Percentiles rank a stretch among this genome's conserved stretches.
These are phyloP conservation scores for Leucania comma DNA, from an alignment of 2,888 invertebrate genomes.

Conservation along the genomic window DNA sequence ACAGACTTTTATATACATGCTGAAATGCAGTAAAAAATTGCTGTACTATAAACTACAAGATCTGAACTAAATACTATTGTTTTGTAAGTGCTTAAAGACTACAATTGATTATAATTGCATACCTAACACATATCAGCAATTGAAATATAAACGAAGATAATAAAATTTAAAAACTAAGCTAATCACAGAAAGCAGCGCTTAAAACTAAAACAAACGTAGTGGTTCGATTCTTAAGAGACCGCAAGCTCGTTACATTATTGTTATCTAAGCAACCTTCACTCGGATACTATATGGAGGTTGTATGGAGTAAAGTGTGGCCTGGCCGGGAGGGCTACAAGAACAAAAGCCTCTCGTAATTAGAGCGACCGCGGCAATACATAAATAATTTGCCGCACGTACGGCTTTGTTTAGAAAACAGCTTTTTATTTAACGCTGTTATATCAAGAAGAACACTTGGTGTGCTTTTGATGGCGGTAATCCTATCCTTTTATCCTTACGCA, in stretches of 20 bases:
- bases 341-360: constrained; percentile 90
- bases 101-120: neutral
- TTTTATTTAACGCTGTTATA: constrained; percentile 89
- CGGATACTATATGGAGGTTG: constrained; percentile 70
- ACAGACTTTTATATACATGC: neutral
- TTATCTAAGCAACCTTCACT: constrained; percentile 77
- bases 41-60: neutral
- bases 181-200: constrained; percentile 44
- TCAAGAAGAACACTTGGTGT: constrained; percentile 86
- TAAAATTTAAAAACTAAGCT: constrained; percentile 37
- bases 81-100: neutral
- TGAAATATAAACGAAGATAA: constrained; percentile 6
- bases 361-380: constrained; percentile 89
- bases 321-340: constrained; percentile 80
- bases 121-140: neutral
- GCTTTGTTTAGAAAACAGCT: constrained; percentile 87
- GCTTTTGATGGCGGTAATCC: constrained; percentile 84
- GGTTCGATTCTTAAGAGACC: constrained; percentile 74
- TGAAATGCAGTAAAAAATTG: neutral
- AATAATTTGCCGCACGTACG: constrained; percentile 90
- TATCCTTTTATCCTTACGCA: constrained; percentile 79
- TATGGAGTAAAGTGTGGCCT: constrained; percentile 77
- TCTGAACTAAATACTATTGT: neutral
- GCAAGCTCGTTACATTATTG: constrained; percentile 82
- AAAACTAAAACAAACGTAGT: constrained; percentile 73